Evolutionary conservation across 2,888 invertebrate species (phyloP), one percentile per base, ranked within the genome.

Genomic region (Eurytoma californica): DNA sequence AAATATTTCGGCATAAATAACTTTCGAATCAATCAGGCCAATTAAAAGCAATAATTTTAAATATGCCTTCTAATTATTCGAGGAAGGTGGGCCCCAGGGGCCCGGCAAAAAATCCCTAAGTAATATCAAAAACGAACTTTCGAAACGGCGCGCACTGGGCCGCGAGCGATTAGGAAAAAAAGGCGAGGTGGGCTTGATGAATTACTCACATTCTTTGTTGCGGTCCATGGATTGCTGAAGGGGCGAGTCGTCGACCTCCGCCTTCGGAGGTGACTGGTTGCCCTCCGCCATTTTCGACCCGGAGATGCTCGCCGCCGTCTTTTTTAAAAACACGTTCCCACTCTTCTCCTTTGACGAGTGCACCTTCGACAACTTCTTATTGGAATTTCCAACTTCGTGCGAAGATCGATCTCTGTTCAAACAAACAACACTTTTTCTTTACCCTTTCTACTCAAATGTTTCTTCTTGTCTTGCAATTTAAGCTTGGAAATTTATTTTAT

Each of bases 141-240:
- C 51, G n/a, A 67, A 58, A 28, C 24, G 14, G 28, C 55, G 47
- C 18, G n/a, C n/a, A 12, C 53, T 4, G 39, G 39, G 39, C 3
- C 13, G 47, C n/a, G n/a, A 16, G 57, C 20, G 72, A 79, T 79
- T 72, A 75, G 58, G 66, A 79, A 66, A 77, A 77, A n/a, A 61
- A 24, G 18, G 47, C n/a, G 58, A 57, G 53, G 39, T 14, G 60
- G 28, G 51, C 66, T 72, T 28, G 76, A 79, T 68, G 61, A 76
- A 81, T 80, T 84, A 95, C 97, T 96, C 91, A 98, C 98, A 97
- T 94, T 98, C 97, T 93, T 98, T 98, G 91, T 98, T 98, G 91
- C 97, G 97, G 91, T 97, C 97, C 95, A 98, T 96, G 89, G 96
- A 94, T 86, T 96, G 95, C 89, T 97, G 96, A 87, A 98, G 93